Evolutionary conservation across 2,888 invertebrate genomes (phyloP), one percentile per base, ranked within the genome.

Genomic region (Azorinus chamasolen): DNA sequence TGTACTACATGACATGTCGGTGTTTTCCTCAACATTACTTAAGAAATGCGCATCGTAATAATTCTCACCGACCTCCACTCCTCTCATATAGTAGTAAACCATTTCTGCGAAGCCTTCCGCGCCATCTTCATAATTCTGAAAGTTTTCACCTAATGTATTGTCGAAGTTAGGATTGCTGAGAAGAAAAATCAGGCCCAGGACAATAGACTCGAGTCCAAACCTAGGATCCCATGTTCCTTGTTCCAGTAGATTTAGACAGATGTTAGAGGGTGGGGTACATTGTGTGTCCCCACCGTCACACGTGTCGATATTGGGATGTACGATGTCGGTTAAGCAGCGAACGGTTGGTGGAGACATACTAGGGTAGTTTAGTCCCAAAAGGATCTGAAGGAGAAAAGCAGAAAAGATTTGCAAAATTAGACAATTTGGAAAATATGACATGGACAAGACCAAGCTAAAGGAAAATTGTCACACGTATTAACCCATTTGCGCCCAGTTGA

Each of bases 251-350:
- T 77, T 68, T 5, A 71, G 18, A 55, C 77, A 77, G 1, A 77
- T 68, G 18, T 77, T 77, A 2, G 55, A 22, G 10, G n/a, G 5
- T 10, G 22, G 4, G 8, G 63, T 54, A 14, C 27, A 22, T 1
- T 18, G 1, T n/a, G 37, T 20, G 0, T 39, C 46, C 16, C 39
- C 24, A 32, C 39, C 41, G 3, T 63, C 45, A 0, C 65, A 46
- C 0, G 63, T 64, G 54, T 77, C 77, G 39, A 77, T 77, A 37
- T 77, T 77, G 3, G 77, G 77, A 32, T 77, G 77, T 48, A 63
- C 71, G 3, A 77, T 72, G 16, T 71, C 68, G 0, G 77, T 77
- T 4, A 43, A n/a, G 39, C 77, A 77, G 39, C 54, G 59, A 12
- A 77, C 55, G 3, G 10, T 27, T 5, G 72, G 71, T 6, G 58